Conservation (phyloP, 2,888 invertebrate genomes). For the Agonopterix alstromeriana region DNA sequence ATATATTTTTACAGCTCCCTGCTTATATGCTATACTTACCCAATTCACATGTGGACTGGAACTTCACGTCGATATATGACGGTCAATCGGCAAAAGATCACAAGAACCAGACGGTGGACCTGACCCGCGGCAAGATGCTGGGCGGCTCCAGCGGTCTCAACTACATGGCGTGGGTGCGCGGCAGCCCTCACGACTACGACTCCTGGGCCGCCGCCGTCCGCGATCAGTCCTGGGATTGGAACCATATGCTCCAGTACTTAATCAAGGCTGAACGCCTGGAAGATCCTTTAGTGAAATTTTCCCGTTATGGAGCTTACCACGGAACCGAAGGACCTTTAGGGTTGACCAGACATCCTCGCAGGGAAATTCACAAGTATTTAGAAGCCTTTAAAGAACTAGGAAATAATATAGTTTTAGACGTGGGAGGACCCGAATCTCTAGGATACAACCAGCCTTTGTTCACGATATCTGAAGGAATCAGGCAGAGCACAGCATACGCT, state of each 20-base stretch:
- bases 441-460: neutral
- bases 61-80: slow-evolving; percentile 16
- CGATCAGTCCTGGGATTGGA: slow-evolving; percentile 21
- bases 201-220: slow-evolving; percentile 20
- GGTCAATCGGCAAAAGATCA: slow-evolving; percentile 10
- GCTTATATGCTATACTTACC: slow-evolving; percentile 6
- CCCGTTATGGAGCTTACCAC: slow-evolving; percentile 9
- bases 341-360: slow-evolving; percentile 16
- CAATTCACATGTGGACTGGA: slow-evolving; percentile 15
- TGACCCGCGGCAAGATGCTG: slow-evolving; percentile 18
- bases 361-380: slow-evolving; percentile 3
- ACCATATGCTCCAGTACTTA: slow-evolving; percentile 20
- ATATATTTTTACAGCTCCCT: slow-evolving; percentile 7
- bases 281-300: slow-evolving; percentile 13
- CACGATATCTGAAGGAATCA: slow-evolving; percentile 3
- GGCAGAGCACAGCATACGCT: slow-evolving; percentile 11
- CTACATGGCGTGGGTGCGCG: slow-evolving; percentile 21
- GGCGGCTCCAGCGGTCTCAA: slow-evolving; percentile 24
- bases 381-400: neutral
- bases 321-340: slow-evolving; percentile 24
- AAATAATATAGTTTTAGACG: neutral
- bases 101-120: slow-evolving; percentile 7
- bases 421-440: neutral
- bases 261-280: slow-evolving; percentile 22
- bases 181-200: slow-evolving; percentile 20